Percentiles rank a stretch among this genome's conserved stretches.
Evolutionary conservation across 2,797 vertebrate genomes (phyloP).

Genomic region (Epinephelus malabaricus): DNA sequence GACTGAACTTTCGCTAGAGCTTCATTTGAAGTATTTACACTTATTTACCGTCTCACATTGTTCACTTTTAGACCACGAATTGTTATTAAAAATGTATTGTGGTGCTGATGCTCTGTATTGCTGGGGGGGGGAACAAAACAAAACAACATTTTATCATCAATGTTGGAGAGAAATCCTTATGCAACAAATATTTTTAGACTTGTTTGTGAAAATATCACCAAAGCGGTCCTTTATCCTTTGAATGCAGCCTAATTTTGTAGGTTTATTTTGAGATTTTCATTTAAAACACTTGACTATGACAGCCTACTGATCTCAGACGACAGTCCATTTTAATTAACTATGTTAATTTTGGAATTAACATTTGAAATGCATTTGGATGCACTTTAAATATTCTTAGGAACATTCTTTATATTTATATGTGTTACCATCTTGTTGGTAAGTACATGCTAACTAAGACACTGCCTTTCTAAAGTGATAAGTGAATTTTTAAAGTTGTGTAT

Average conservation of each 20-base stretch:
- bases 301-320: neutral
- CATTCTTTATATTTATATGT: neutral
- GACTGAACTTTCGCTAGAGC: too few species aligned
- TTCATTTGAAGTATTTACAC: neutral
- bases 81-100: conserved; percentile 10
- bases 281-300: conserved; percentile 20
- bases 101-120: neutral
- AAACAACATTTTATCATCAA: neutral
- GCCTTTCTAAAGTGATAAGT: neutral
- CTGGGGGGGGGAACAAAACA: neutral
- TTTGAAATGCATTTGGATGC: conserved; percentile 3
- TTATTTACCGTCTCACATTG: neutral
- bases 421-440: neutral
- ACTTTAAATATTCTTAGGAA: neutral
- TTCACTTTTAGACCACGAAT: conserved; percentile 12
- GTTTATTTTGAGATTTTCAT: conserved; percentile 35
- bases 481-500: neutral
- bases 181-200: conserved; percentile 31
- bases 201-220: conserved; percentile 33
- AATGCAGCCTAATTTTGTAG: conserved; percentile 10
- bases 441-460: neutral
- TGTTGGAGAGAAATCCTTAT: conserved; percentile 10
- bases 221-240: conserved; percentile 29
- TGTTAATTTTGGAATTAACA: neutral
- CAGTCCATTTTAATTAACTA: neutral